Evolutionary conservation across 2,113 vertebrate species (phyloP).

Genomic region (Mesocricetus auratus): DNA sequence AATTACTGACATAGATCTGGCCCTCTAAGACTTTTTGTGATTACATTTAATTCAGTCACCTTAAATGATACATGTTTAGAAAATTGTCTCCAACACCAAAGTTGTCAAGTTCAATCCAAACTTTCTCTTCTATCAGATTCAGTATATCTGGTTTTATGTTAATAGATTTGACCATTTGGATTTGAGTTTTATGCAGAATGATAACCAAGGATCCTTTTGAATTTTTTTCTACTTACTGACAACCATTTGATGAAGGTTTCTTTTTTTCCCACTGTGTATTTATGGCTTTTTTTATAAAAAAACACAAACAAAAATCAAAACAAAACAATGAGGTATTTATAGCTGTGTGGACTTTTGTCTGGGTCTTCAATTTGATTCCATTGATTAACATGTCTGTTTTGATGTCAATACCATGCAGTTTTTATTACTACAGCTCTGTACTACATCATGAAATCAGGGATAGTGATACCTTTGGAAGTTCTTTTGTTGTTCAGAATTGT

Average conservation of each 20-base stretch:
- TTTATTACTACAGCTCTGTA: neutral
- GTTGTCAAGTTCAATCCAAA: neutral
- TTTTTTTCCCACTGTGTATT: too few relatives aligned
- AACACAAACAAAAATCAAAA: too few relatives aligned
- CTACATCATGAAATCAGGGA: neutral
- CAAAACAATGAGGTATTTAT: too few relatives aligned
- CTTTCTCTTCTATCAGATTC: neutral
- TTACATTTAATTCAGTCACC: neutral
- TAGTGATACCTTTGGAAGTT: neutral
- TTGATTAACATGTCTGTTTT: neutral
- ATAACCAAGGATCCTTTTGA: too few relatives aligned
- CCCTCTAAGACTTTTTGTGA: neutral
- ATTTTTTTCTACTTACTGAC: too few relatives aligned
- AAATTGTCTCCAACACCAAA: too few relatives aligned
- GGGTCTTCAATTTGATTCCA: too few relatives aligned
- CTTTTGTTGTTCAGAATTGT: neutral
- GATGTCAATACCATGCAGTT: neutral
- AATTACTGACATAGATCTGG: neutral
- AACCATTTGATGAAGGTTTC: too few relatives aligned
- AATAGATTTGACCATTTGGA: neutral
- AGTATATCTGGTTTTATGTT: neutral
- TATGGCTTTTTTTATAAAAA: too few relatives aligned
- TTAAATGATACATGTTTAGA: neutral
- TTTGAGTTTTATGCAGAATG: too few relatives aligned
- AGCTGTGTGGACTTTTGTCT: too few relatives aligned